Conservation (phyloP, 2,888 invertebrate species). For the Altica lythri region DNA sequence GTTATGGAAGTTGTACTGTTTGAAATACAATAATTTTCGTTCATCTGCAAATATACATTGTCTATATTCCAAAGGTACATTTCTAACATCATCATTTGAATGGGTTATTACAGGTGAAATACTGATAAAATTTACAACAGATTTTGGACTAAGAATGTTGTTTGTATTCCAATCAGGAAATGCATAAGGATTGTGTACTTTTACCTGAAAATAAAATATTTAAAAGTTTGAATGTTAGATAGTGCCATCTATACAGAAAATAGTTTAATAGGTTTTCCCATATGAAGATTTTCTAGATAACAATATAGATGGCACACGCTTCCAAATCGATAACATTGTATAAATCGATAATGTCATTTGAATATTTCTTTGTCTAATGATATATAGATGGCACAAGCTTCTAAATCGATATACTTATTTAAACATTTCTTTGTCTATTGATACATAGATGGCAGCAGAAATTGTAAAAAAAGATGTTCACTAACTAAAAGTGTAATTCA, state of each 20-base stretch:
- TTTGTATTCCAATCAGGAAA: constrained; percentile 67
- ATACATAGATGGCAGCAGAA: background rate
- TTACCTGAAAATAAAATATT: constrained; percentile 55
- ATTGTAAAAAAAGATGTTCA: background rate
- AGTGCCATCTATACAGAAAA: background rate
- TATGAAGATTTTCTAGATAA: no score
- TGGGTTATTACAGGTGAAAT: constrained; percentile 69
- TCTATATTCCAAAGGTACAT: constrained; percentile 59
- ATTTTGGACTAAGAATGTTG: constrained; percentile 62
- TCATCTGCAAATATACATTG: constrained; percentile 67
- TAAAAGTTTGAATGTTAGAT: no score
- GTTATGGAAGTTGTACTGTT: constrained; percentile 67
- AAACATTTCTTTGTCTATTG: no score
- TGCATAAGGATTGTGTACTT: constrained; percentile 69
- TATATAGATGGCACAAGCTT: no score
- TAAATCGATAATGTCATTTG: no score
- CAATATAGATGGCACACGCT: no score
- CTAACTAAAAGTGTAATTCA: background rate
- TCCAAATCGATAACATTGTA: no score
- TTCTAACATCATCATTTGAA: constrained; percentile 61
- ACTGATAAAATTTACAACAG: constrained; percentile 65
- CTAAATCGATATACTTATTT: no score
- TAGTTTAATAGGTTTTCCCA: no score
- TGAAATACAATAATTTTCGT: constrained; percentile 51
- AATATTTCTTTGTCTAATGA: no score